Base-by-base conservation (phyloP, 2,797 vertebrate species). In the Pipistrellus pygmaeus region DNA sequence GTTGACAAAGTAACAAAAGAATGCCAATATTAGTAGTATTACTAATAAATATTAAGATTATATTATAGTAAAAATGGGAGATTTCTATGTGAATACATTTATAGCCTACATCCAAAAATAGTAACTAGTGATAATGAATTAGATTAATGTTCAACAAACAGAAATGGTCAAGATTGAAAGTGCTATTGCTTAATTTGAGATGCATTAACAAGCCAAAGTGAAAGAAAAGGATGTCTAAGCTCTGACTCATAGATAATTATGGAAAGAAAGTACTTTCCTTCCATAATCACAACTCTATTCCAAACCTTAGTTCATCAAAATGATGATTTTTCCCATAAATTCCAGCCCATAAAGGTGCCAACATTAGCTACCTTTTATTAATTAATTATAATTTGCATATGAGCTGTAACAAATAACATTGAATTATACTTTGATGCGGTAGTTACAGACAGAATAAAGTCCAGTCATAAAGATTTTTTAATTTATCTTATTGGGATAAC, bases 151-250 rank as follows among this genome's bases (percentile, higher is more conserved):
- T 46, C 66, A 76, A 57, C 35, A 18, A 69, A 69, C 3, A 88
- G 27, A 77, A 87, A 69, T 68, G 41, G 14, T 84, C 60, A 72
- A 60, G 27, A 71, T 23, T 25, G 35, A 44, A 85, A 92, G 35
- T 38, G 21, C 46, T 68, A 32, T 46, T 57, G 35, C 41, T 32
- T 13, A 68, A 62, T 84, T 83, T 82, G 38, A 46, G 82, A 88
- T 85, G 46, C 68, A 82, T 73, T 72, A 82, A 95, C 8, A 82
- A 78, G 44, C 18, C 62, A 76, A 94, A 60, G 6, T 55, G 71
- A 78, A 41, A 20, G 51, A 20, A 83, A 27, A 86, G 23, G 57
- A 1, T 46, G 30, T 55, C 73, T 23, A 51, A 62, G 38, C 41
- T 38, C 66, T 57, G 35, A 25, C 20, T 53, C 25, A 3, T 38